Base-by-base conservation (phyloP, 2,797 vertebrate genomes). In the Takifugu rubripes region DNA sequence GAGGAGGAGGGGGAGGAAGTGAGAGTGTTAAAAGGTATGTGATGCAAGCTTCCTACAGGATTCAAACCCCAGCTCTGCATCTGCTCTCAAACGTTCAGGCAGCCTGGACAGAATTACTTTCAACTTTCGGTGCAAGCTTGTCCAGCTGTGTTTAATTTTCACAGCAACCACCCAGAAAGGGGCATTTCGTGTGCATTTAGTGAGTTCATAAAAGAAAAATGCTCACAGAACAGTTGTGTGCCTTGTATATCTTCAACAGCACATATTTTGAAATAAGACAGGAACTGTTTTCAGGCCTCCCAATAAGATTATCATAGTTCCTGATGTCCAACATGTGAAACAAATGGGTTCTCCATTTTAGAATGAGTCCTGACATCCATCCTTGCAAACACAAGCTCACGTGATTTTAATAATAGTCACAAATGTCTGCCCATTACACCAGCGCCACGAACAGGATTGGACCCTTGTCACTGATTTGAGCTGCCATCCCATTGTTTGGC, bases 391-490 rank as follows among this genome's bases (percentile, higher is more conserved):
- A 14, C 36, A 1, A 12, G 15, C n/a, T 44, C 15, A 3, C 43
- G 8, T 7, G 16, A 10, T 21, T 40, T 44, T 5, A 48, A 49
- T 5, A 48, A 49, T 26, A 26, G 16, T 21, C 43, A 60, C 31
- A 53, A 36, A 56, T 24, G 3, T 51, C 31, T 56, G 52, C 1
- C 52, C 40, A 49, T 25, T 6, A 52, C 25, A 17, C 49, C 12
- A 58, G 50, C 1, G 3, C n/a, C 17, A 25, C 36, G 11, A 40
- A 62, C 27, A 24, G 25, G 17, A 56, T 36, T 16, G 44, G 5
- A 42, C 26, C 52, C 49, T 3, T 27, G 25, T 57, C 3, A 29
- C 59, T 66, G 17, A 65, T 55, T 59, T 31, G 11, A 24, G 47
- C 27, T 15, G 48, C 31, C 12, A 42, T 49, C 24, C 49, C 60